Evolutionary conservation across 2,888 invertebrate genomes (phyloP).

Genomic region (Apamea monoglypha): DNA sequence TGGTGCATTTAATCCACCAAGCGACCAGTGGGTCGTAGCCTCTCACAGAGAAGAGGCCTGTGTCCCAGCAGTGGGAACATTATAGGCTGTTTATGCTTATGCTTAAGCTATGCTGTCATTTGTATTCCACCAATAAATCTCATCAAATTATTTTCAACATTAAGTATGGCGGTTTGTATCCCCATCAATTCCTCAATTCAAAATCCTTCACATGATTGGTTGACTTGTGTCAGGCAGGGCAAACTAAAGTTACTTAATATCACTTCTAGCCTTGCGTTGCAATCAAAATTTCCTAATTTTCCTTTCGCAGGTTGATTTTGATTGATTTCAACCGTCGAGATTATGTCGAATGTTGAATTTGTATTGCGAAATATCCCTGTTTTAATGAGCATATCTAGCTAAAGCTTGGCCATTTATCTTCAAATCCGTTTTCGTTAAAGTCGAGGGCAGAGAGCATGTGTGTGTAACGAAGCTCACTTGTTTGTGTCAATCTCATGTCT

Average conservation of each 20-base stretch:
- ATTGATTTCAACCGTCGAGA: neutral
- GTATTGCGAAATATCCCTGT: neutral
- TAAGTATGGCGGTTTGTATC: neutral
- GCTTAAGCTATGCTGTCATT: too few relatives aligned
- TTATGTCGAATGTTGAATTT: neutral
- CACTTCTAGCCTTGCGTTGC: neutral
- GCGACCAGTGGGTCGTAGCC: too few relatives aligned
- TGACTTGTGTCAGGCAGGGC: neutral
- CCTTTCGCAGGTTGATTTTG: neutral
- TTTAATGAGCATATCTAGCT: neutral
- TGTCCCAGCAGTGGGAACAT: too few relatives aligned
- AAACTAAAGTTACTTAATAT: neutral
- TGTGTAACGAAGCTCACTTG: neutral
- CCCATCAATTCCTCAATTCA: neutral
- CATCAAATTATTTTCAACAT: neutral
- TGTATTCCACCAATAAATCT: neutral
- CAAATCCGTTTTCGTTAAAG: neutral
- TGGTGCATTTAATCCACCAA: too few relatives aligned
- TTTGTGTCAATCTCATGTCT: neutral
- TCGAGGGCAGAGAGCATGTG: neutral
- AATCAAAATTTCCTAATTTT: constrained; percentile 6
- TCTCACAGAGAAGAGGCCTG: too few relatives aligned
- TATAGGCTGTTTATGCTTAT: too few relatives aligned
- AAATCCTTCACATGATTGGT: neutral
- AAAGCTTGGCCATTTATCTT: neutral